Evolutionary conservation across 2,888 invertebrate genomes (phyloP).

Genomic region (Allacma fusca): DNA sequence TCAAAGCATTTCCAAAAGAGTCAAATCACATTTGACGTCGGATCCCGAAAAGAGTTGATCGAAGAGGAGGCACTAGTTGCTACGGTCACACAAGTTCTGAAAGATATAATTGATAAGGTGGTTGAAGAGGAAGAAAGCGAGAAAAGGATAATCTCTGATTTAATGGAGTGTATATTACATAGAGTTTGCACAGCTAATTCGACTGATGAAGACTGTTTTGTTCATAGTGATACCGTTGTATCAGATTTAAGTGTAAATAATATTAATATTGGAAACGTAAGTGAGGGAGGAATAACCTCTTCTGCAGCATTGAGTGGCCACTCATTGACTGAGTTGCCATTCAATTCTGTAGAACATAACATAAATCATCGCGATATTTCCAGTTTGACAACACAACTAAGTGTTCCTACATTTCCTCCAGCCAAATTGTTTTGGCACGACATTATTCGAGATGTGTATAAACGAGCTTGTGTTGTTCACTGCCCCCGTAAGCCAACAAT

Average conservation of each 20-base stretch:
- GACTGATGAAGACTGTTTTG: not conserved
- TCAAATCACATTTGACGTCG: slow-evolving; percentile 54
- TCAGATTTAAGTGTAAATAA: not conserved
- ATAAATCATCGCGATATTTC: slow-evolving; percentile 42
- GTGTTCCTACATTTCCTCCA: slow-evolving; percentile 58
- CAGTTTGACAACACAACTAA: slow-evolving; percentile 51
- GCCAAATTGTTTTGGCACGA: slow-evolving; percentile 61
- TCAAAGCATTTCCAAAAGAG: slow-evolving; percentile 56
- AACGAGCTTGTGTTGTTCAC: slow-evolving; percentile 68
- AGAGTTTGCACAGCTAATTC: slow-evolving; percentile 16
- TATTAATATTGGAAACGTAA: not conserved
- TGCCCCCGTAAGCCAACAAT: slow-evolving; percentile 68
- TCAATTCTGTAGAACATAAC: slow-evolving; percentile 53
- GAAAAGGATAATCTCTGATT: slow-evolving; percentile 25
- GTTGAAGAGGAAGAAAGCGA: slow-evolving; percentile 47
- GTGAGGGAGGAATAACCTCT: not conserved
- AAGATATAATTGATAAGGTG: slow-evolving; percentile 48
- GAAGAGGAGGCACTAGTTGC: slow-evolving; percentile 55
- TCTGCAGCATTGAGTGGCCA: slow-evolving; percentile 55
- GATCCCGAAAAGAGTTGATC: slow-evolving; percentile 50
- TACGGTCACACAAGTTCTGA: slow-evolving; percentile 46
- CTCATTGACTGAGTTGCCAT: slow-evolving; percentile 56
- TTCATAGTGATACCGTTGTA: not conserved
- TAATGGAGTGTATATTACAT: slow-evolving; percentile 32
- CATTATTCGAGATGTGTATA: slow-evolving; percentile 67